phyloP scores from a whole-genome alignment of 2,888 invertebrate genomes.

The Elegia similella region DNA sequence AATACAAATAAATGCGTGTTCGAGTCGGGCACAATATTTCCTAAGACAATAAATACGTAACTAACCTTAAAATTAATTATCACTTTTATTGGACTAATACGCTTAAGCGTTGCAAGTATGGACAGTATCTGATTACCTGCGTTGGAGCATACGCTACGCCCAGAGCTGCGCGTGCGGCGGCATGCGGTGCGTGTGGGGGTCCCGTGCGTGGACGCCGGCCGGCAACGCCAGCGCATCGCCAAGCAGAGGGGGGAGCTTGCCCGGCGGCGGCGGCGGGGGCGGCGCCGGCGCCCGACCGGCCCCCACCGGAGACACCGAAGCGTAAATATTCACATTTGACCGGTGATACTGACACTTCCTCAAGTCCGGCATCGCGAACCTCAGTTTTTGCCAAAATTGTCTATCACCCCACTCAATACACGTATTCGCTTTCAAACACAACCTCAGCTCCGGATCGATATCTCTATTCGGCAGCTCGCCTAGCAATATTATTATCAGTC shows the following conservation, averaged over 20 bases:
- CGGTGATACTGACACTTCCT: slow-evolving; percentile 84
- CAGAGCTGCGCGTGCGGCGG: slow-evolving; percentile 86
- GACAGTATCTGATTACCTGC: slow-evolving; percentile 79
- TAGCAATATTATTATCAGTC: slow-evolving; percentile 93
- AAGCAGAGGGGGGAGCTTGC: slow-evolving; percentile 83
- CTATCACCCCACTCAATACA: slow-evolving; percentile 97
- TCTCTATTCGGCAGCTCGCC: slow-evolving; percentile 94
- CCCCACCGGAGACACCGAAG: slow-evolving; percentile 82
- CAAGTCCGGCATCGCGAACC: slow-evolving; percentile 93
- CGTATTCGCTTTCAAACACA: slow-evolving; percentile 94
- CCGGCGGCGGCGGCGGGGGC: slow-evolving; percentile 83
- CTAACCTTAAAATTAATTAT: slow-evolving; percentile 70
- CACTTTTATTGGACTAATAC: slow-evolving; percentile 80
- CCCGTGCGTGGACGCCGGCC: slow-evolving; percentile 66
- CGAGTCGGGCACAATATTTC: slow-evolving; percentile 37
- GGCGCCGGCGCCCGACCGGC: slow-evolving; percentile 82
- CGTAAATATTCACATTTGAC: slow-evolving; percentile 87
- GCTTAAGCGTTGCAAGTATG: slow-evolving; percentile 76
- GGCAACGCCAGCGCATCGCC: slow-evolving; percentile 70
- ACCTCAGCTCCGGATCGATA: slow-evolving; percentile 93
- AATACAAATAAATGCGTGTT: slow-evolving; percentile 64
- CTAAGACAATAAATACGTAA: slow-evolving; percentile 56
- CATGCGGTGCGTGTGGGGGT: slow-evolving; percentile 78
- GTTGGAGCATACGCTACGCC: slow-evolving; percentile 89
- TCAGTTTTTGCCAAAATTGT: slow-evolving; percentile 97